Percentiles rank a stretch among this genome's conserved stretches.
Conservation (phyloP, 2,797 vertebrate species). For the Eulemur coronatus region DNA sequence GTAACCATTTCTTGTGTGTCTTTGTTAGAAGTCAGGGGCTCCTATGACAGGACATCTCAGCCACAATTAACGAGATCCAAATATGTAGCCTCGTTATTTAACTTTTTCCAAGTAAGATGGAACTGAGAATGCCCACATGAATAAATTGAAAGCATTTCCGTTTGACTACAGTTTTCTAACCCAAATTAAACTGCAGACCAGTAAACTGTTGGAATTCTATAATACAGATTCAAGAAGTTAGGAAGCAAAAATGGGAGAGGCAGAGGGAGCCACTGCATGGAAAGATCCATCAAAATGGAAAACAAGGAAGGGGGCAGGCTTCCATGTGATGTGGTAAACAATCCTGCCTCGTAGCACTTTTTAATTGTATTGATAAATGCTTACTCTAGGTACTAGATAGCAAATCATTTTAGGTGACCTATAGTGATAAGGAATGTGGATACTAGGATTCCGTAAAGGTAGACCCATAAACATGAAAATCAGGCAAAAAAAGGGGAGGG, state of each 20-base stretch:
- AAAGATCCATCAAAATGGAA: background rate
- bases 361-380: background rate
- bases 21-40: background rate
- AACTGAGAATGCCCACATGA: constrained; percentile 13
- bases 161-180: constrained; percentile 5
- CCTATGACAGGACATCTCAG: background rate
- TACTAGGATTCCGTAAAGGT: background rate
- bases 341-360: background rate
- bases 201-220: background rate
- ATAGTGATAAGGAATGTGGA: background rate
- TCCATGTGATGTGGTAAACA: background rate
- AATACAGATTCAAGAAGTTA: background rate
- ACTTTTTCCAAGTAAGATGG: constrained; percentile 15
- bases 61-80: background rate
- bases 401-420: background rate
- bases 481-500: background rate
- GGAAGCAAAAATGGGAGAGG: background rate
- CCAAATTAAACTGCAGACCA: background rate
- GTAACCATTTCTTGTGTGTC: background rate
- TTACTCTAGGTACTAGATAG: background rate
- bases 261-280: background rate
- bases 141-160: background rate
- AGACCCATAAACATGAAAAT: background rate
- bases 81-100: background rate
- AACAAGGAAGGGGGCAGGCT: background rate